These are phyloP conservation scores for Trematomus bernacchii DNA, from an alignment of 2,797 vertebrate species.

Conservation along the genomic window DNA sequence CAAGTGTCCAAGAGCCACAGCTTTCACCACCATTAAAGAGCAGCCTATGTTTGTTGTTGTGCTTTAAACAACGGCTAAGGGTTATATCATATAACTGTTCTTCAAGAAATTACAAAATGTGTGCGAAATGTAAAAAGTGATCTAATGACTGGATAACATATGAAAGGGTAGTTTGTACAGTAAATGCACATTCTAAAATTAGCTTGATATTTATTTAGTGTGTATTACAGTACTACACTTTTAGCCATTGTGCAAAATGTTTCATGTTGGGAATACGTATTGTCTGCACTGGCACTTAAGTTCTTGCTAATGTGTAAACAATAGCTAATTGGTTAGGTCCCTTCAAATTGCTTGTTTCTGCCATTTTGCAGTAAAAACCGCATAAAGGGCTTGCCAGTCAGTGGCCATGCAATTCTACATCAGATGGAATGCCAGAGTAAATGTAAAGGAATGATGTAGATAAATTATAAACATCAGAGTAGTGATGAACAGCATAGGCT, in stretches of 20 bases:
- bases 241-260: too few relatives aligned
- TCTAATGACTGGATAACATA: neutral
- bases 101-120: neutral
- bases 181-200: neutral
- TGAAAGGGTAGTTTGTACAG: neutral
- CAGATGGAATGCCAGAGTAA: neutral
- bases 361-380: too few relatives aligned
- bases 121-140: neutral
- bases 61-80: neutral
- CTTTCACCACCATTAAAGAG: neutral
- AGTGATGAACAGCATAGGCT: slow-evolving; percentile 2
- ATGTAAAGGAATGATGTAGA: neutral
- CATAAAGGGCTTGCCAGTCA: neutral
- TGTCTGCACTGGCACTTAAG: neutral
- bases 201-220: neutral
- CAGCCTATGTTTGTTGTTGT: neutral
- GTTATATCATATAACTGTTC: slow-evolving; percentile 4
- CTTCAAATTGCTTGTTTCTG: too few relatives aligned
- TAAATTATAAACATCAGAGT: neutral
- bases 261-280: neutral
- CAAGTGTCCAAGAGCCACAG: slow-evolving; percentile 29
- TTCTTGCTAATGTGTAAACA: neutral
- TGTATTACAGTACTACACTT: too few relatives aligned
- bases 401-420: neutral
- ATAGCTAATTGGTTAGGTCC: neutral